A percentile compares a stretch with the other conserved stretches of the same genome.
Conservation (phyloP, 2,888 invertebrate genomes). For the Clepsis dumicolana region DNA sequence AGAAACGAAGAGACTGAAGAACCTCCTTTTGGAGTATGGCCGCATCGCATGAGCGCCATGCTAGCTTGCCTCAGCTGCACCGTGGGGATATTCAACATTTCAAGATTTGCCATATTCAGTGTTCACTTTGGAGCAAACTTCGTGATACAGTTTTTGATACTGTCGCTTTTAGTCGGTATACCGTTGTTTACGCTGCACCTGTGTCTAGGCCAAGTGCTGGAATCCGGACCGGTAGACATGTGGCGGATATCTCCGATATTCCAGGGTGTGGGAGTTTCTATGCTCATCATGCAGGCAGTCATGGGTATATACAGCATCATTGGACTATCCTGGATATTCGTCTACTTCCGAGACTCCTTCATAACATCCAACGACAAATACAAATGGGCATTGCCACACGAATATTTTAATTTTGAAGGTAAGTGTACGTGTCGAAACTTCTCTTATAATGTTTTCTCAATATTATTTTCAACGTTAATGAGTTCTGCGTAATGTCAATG, state of each 20-base stretch:
- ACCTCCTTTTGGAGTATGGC: conserved; percentile 80
- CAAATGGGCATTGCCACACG: conserved; percentile 92
- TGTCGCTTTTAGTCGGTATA: conserved; percentile 93
- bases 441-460: conserved; percentile 40
- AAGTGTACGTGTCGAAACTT: conserved; percentile 71
- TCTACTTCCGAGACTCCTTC: conserved; percentile 95
- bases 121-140: conserved; percentile 96
- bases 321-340: conserved; percentile 96
- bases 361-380: conserved; percentile 92
- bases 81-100: conserved; percentile 95
- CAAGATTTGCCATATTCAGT: conserved; percentile 94
- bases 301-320: conserved; percentile 95
- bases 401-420: conserved; percentile 88
- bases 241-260: conserved; percentile 97
- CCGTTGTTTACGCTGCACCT: conserved; percentile 94
- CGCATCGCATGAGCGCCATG: conserved; percentile 89
- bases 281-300: conserved; percentile 92
- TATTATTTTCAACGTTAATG: conserved; percentile 51
- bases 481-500: conserved; percentile 54
- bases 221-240: conserved; percentile 95
- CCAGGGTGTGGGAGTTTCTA: conserved; percentile 94
- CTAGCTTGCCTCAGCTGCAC: conserved; percentile 94
- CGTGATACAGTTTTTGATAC: conserved; percentile 94
- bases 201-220: conserved; percentile 93
- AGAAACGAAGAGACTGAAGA: conserved; percentile 79